phyloP scores from a whole-genome alignment of 2,797 vertebrate species.

The Austrolebias charrua region DNA sequence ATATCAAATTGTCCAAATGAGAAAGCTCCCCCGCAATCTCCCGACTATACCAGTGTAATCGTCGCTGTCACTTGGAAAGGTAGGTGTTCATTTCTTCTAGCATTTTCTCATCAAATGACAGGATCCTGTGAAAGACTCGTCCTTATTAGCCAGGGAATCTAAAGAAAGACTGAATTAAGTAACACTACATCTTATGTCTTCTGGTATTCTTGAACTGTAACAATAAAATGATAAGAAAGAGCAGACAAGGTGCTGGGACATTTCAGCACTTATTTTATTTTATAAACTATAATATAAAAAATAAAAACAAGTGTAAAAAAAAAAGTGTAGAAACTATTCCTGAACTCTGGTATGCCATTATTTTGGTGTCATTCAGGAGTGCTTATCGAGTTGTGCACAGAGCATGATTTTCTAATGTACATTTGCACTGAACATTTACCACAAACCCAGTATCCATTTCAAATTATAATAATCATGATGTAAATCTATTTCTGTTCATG shows the following conservation, averaged over 20 bases:
- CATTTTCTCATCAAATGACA: slow-evolving; percentile 51
- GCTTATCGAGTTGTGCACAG: slow-evolving; percentile 56
- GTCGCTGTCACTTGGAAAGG: slow-evolving; percentile 57
- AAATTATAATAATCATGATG: slow-evolving; percentile 65
- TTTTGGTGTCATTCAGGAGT: slow-evolving; percentile 49
- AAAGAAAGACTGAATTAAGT: slow-evolving; percentile 25
- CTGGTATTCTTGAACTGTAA: slow-evolving; percentile 1
- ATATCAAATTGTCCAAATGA: slow-evolving; percentile 68
- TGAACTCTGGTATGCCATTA: slow-evolving; percentile 52
- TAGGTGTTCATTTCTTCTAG: slow-evolving; percentile 52
- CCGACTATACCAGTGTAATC: slow-evolving; percentile 51
- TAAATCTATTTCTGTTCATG: slow-evolving; percentile 72
- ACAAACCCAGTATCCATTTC: slow-evolving; percentile 56
- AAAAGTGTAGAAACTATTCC: slow-evolving; percentile 43
- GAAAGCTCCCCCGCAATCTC: slow-evolving; percentile 57
- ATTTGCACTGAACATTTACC: slow-evolving; percentile 76
- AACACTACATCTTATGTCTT: slow-evolving; percentile 9
- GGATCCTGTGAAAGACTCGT: slow-evolving; percentile 27
- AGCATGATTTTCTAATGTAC: slow-evolving; percentile 66
- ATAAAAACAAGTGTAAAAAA: too few relatives aligned
- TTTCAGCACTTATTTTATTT: slow-evolving; percentile 3
- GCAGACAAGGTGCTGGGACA: slow-evolving; percentile 1
- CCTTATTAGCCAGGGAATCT: slow-evolving; percentile 23
- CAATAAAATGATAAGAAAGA: slow-evolving; percentile 10
- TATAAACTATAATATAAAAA: too few relatives aligned